These are phyloP conservation scores for Tenthredo distinguenda DNA, from an alignment of 2,888 invertebrate species.

Conservation along the genomic window DNA sequence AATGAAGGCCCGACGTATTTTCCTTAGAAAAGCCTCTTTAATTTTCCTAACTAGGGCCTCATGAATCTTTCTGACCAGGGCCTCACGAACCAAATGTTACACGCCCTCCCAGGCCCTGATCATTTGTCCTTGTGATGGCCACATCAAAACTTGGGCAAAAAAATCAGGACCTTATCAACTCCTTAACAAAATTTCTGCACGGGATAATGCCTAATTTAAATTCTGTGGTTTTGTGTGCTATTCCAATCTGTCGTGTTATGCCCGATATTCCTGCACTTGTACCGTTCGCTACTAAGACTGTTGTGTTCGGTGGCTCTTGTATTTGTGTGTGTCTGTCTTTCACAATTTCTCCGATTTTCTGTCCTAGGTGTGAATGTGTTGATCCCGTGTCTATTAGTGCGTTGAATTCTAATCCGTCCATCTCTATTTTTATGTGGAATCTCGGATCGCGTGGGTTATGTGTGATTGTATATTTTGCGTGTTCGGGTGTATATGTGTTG, in stretches of 20 bases:
- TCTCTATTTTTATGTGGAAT: too few species aligned
- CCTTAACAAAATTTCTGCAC: neutral
- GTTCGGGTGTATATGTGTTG: neutral
- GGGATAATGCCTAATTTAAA: too few species aligned
- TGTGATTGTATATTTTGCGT: neutral
- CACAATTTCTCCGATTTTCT: too few species aligned
- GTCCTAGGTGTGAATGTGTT: too few species aligned
- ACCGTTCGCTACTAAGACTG: too few species aligned
- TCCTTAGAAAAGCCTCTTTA: conserved; percentile 2
- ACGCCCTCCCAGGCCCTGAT: neutral
- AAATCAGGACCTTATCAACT: conserved; percentile 6
- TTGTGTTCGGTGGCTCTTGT: too few species aligned
- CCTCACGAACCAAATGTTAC: conserved; percentile 11
- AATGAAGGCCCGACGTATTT: conserved; percentile 2
- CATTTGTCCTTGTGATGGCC: neutral
- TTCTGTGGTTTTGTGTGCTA: too few species aligned
- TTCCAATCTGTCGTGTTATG: too few species aligned
- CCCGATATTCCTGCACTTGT: too few species aligned
- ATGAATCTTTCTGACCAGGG: conserved; percentile 3
- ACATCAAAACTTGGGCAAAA: conserved; percentile 1
- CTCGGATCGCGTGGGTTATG: neutral
- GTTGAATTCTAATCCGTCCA: too few species aligned
- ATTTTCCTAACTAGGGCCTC: neutral
- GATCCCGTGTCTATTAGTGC: too few species aligned
- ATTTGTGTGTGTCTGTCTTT: too few species aligned